Conservation (phyloP, 2,797 vertebrate genomes). For the Hydrophis major region DNA sequence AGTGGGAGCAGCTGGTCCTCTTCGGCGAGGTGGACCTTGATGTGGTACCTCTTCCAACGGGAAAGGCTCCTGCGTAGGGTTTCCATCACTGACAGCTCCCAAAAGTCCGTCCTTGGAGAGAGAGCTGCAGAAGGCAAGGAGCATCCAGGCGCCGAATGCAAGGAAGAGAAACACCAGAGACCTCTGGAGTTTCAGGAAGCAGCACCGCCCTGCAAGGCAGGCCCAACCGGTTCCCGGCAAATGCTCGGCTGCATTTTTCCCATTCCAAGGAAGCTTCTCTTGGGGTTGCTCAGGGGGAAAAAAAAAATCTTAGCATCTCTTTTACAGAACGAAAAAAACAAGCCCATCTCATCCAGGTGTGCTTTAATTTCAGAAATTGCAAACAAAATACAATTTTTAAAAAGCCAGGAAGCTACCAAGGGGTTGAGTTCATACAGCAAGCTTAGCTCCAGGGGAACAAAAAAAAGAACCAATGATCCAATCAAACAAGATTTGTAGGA, state of each 20-base stretch:
- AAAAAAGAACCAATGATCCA: background rate
- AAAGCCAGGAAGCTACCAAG: background rate
- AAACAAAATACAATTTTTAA: no score
- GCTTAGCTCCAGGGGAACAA: background rate
- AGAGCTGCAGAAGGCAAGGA: background rate
- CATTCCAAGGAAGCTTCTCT: slow-evolving; percentile 49
- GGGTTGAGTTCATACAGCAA: background rate
- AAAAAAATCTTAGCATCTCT: background rate
- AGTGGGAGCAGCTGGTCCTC: slow-evolving; percentile 73
- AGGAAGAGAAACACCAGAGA: slow-evolving; percentile 47
- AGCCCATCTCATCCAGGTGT: background rate
- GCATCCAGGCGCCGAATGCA: slow-evolving; percentile 43
- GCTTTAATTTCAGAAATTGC: background rate
- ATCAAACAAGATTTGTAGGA: background rate
- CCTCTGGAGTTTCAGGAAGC: slow-evolving; percentile 16
- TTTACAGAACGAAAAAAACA: background rate
- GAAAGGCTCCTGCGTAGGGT: slow-evolving; percentile 71
- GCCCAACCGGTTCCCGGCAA: slow-evolving; percentile 62
- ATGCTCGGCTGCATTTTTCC: slow-evolving; percentile 39
- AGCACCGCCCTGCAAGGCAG: slow-evolving; percentile 35
- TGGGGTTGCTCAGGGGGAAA: background rate
- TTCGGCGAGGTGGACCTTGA: slow-evolving; percentile 74
- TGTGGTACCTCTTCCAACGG: slow-evolving; percentile 75
- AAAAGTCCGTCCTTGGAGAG: rapidly evolving
- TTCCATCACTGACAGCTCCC: slow-evolving; percentile 60